These are phyloP conservation scores for Aspidoscelis tigris DNA, from an alignment of 2,113 vertebrate species.

Conservation along the genomic window DNA sequence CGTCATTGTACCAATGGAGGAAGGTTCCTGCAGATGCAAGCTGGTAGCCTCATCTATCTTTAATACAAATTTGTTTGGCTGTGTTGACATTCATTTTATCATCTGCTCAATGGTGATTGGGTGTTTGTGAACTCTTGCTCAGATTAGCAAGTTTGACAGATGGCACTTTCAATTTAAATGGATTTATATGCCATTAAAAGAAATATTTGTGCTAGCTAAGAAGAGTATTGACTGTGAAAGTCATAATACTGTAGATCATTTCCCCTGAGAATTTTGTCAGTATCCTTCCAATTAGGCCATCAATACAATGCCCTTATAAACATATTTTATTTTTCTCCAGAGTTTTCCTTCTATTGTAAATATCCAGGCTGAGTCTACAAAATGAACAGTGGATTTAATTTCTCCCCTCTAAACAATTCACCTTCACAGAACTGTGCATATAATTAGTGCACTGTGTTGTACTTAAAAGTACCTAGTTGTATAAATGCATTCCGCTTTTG, in stretches of 20 bases:
- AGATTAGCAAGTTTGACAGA: constrained; percentile 61
- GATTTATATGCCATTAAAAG: constrained; percentile 60
- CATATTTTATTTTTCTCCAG: constrained; percentile 68
- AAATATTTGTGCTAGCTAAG: constrained; percentile 51
- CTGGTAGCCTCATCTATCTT: background rate
- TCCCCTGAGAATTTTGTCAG: constrained; percentile 64
- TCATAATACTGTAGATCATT: constrained; percentile 54
- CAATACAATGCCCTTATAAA: constrained; percentile 73
- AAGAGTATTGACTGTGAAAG: constrained; percentile 64
- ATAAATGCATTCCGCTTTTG: constrained; percentile 28
- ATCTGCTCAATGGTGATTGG: constrained; percentile 54
- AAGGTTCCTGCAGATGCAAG: constrained; percentile 26
- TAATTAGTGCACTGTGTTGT: constrained; percentile 61
- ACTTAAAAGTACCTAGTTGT: constrained; percentile 49
- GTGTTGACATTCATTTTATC: constrained; percentile 54
- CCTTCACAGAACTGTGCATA: constrained; percentile 47
- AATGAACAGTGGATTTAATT: constrained; percentile 64
- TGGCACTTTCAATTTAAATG: constrained; percentile 63
- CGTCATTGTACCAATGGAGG: constrained; percentile 37
- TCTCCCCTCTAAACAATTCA: constrained; percentile 31
- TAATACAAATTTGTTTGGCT: constrained; percentile 30
- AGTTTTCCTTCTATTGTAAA: constrained; percentile 57
- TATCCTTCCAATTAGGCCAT: constrained; percentile 71
- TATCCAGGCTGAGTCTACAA: constrained; percentile 61
- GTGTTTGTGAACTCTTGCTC: constrained; percentile 54